Percentiles rank a stretch among this genome's conserved stretches.
phyloP scores from a whole-genome alignment of 2,888 invertebrate genomes.

The Geophilus truncorum region DNA sequence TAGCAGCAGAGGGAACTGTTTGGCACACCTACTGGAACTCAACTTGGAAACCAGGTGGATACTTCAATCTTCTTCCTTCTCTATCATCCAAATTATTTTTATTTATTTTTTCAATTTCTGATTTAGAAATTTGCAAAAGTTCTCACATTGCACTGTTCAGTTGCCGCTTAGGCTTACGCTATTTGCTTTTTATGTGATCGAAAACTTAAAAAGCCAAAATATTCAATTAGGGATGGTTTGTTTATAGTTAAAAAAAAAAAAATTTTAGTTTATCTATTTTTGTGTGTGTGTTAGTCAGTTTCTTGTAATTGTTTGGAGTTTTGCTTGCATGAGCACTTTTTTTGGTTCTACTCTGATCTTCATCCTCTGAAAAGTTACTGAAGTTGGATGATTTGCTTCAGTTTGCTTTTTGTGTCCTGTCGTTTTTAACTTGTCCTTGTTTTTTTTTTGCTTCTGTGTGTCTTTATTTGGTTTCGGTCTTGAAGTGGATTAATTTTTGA shows the following conservation, averaged over 20 bases:
- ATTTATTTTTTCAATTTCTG: not conserved
- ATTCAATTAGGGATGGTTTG: constrained; percentile 22
- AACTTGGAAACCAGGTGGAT: constrained; percentile 45
- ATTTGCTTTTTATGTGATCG: not conserved
- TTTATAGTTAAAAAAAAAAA: not conserved
- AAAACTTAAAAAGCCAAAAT: not conserved
- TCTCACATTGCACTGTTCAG: not conserved
- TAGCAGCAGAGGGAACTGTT: constrained; percentile 29
- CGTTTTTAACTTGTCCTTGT: constrained; percentile 25
- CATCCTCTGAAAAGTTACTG: constrained; percentile 39
- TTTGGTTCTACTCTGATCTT: constrained; percentile 32
- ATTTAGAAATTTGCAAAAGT: not conserved
- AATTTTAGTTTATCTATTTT: too few species aligned
- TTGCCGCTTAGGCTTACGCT: not conserved
- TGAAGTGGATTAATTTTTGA: constrained; percentile 28
- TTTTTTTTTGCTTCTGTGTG: not conserved
- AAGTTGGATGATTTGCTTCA: constrained; percentile 40
- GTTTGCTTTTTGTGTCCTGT: constrained; percentile 3
- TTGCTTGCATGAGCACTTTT: not conserved
- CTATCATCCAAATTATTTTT: not conserved
- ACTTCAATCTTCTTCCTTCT: not conserved
- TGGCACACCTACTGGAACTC: constrained; percentile 37
- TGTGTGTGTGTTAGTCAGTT: constrained; percentile 38
- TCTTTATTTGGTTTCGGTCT: constrained; percentile 22
- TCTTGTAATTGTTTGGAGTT: not conserved